Percentiles rank a stretch among this genome's conserved stretches.
Evolutionary conservation across 2,797 vertebrate genomes (phyloP).

Genomic region (Peromyscus nudipes): DNA sequence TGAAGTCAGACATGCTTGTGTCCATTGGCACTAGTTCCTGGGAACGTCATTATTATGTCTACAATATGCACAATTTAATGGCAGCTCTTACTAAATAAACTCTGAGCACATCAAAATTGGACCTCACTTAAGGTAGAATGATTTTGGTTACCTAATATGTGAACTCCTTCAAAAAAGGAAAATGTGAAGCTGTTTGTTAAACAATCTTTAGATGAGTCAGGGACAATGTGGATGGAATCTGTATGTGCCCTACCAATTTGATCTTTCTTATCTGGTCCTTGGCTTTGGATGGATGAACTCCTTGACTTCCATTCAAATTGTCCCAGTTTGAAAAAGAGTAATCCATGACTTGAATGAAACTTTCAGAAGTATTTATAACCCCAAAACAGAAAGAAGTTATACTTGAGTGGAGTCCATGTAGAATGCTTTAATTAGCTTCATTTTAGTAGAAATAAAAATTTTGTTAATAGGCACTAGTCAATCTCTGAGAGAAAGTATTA

Average conservation of each 20-base stretch:
- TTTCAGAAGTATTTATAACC: slow-evolving; percentile 3
- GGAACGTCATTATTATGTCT: slow-evolving; percentile 62
- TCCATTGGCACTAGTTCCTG: slow-evolving; percentile 57
- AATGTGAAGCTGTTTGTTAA: slow-evolving; percentile 36
- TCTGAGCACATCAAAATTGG: slow-evolving; percentile 65
- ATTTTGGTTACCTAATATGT: slow-evolving; percentile 29
- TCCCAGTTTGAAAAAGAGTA: background rate
- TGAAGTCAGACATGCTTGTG: background rate
- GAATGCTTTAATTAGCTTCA: slow-evolving; percentile 24
- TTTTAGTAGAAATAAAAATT: slow-evolving; percentile 18
- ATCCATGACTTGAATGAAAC: background rate
- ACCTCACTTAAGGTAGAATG: slow-evolving; percentile 27
- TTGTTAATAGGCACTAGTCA: slow-evolving; percentile 21
- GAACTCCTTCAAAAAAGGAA: slow-evolving; percentile 4
- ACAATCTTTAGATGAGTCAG: background rate
- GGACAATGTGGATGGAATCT: background rate
- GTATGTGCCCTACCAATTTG: background rate
- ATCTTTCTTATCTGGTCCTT: slow-evolving; percentile 19
- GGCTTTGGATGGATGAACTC: slow-evolving; percentile 22
- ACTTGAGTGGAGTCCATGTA: background rate
- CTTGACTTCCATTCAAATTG: slow-evolving; percentile 14
- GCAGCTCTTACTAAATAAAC: slow-evolving; percentile 65
- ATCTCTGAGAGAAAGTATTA: slow-evolving; percentile 27
- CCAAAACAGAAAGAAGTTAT: slow-evolving; percentile 6
- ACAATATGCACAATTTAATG: slow-evolving; percentile 63